Base-by-base conservation (phyloP, 2,113 vertebrate species). In the Porphyrio hochstetteri region DNA sequence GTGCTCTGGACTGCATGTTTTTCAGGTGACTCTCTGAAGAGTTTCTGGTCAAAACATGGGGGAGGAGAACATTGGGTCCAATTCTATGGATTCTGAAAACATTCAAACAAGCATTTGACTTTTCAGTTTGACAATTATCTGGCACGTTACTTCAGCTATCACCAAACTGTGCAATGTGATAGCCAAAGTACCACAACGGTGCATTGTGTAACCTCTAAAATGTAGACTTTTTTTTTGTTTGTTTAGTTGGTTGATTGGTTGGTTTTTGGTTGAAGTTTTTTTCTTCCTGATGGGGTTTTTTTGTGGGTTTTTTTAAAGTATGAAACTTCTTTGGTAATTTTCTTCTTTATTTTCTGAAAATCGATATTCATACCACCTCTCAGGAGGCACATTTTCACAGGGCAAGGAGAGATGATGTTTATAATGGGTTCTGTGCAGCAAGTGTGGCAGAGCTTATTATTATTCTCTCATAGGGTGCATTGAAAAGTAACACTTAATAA, bases 401-500 rank as follows among this genome's bases (percentile, higher is more conserved):
- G 82, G 55, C 40, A 92, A 90, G 31, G 84, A 85, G 61, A 96
- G 75, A 90, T 82, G 63, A 95, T 91, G 17, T 40, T 95, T 82
- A 82, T 88, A 97, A 95, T 90, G 57, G 88, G 33, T 87, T 95
- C 65, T 90, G 67, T 93, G 87, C 87, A 93, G 78, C 57, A 91
- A 91, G 55, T 86, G 82, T 94, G 79, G 59, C 50, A 94, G 63
- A 95, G n/a, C n/a, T 96, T 91, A 69, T 97, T 95, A 95, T 82
- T 92, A 82, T 89, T 90, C 50, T 82, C 75, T 91, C 85, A 63
- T 70, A 80, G 81, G 59, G 78, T 82, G 63, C 74, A 56, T 52
- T 82, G 67, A 78, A 92, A 95, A 96, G 50, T 67, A 77, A 93
- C 92, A 96, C 93, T 95, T 95, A 93, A 95, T 97, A 96, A 95